A percentile compares a stretch with the other conserved stretches of the same genome.
phyloP scores from a whole-genome alignment of 2,113 vertebrate species.

The Gymnorhina tibicen region DNA sequence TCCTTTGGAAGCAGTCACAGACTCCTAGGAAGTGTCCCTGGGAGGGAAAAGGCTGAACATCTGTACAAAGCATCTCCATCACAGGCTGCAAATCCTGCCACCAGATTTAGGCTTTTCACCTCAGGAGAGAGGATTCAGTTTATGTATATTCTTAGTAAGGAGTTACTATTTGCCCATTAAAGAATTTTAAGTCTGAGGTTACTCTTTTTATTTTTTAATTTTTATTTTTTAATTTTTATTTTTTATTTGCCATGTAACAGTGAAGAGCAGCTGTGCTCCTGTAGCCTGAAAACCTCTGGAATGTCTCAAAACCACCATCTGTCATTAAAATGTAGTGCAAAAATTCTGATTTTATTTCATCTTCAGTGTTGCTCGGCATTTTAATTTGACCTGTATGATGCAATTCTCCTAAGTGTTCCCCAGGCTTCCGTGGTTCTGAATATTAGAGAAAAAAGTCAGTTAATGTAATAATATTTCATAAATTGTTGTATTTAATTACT shows the following conservation, averaged over 20 bases:
- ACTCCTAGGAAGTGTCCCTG: not conserved
- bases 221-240: not conserved
- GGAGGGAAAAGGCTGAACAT: not conserved
- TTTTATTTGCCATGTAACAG: not conserved
- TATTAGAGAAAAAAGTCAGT: not conserved
- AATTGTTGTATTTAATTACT: not conserved
- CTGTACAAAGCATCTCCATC: not conserved
- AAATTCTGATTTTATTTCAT: not conserved
- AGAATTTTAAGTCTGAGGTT: not conserved
- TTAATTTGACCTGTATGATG: not conserved
- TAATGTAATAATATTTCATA: not conserved
- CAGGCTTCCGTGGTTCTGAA: not conserved
- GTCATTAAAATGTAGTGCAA: not conserved
- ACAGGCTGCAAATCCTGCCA: not conserved
- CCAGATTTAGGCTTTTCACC: not conserved
- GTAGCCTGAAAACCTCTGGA: not conserved
- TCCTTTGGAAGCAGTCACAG: not conserved
- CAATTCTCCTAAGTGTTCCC: not conserved
- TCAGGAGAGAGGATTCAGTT: not conserved
- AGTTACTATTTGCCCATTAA: not conserved
- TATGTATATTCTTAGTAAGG: not conserved
- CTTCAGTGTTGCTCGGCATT: not conserved
- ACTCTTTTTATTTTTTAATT: not conserved
- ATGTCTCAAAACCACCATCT: not conserved
- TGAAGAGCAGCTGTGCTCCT: not conserved